A percentile compares a stretch with the other conserved stretches of the same genome.
Evolutionary conservation across 2,797 vertebrate genomes (phyloP).

Genomic region (Amphiprion clarkii): DNA sequence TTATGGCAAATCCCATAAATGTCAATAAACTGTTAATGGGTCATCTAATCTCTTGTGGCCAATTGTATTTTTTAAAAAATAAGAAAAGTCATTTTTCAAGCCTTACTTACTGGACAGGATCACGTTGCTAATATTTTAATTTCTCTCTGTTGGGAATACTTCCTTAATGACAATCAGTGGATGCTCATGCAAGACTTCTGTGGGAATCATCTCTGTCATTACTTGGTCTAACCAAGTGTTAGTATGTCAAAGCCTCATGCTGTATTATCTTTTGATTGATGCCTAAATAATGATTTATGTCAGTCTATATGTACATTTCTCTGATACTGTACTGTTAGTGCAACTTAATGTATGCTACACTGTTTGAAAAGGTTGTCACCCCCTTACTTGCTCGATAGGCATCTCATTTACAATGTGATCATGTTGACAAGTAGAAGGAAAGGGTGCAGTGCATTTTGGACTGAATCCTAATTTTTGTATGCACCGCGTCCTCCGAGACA

Average conservation of each 20-base stretch:
- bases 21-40: conserved; percentile 67
- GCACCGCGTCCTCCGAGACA: conserved; percentile 59
- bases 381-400: conserved; percentile 24
- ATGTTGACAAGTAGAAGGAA: conserved; percentile 38
- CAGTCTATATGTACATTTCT: conserved; percentile 25
- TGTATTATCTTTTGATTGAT: conserved; percentile 26
- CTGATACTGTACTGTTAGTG: conserved; percentile 9
- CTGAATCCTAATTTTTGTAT: conserved; percentile 61
- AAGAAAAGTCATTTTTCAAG: conserved; percentile 66
- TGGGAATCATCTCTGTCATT: conserved; percentile 20
- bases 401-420: conserved; percentile 46
- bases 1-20: conserved; percentile 70
- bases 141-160: conserved; percentile 49
- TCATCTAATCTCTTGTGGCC: conserved; percentile 61
- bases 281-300: conserved; percentile 34
- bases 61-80: conserved; percentile 50
- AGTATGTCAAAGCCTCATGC: conserved; percentile 23
- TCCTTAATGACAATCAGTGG: conserved; percentile 43
- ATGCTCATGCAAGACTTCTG: conserved; percentile 44
- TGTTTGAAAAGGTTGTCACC: conserved; percentile 30
- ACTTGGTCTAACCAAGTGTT: conserved; percentile 32
- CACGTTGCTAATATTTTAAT: conserved; percentile 51
- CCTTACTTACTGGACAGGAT: conserved; percentile 63
- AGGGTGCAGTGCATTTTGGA: conserved; percentile 19
- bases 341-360: conserved; percentile 21